Evolutionary conservation across 2,797 vertebrate genomes (phyloP).

Genomic region (Myotis planiceps): DNA sequence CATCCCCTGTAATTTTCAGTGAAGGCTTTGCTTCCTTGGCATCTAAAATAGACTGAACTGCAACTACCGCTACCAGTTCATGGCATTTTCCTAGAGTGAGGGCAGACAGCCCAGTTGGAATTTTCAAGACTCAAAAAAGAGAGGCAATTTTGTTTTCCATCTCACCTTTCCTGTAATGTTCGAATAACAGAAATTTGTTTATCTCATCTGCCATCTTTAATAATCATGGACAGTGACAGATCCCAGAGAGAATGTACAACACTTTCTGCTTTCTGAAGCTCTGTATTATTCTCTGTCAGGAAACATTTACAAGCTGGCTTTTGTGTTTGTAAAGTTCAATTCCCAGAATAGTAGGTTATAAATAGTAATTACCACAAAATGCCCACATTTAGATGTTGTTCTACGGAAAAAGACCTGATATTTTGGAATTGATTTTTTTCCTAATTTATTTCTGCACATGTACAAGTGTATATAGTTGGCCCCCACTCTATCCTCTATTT

Average conservation of each 20-base stretch:
- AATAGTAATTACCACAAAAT: slow-evolving; percentile 65
- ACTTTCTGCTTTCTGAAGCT: slow-evolving; percentile 75
- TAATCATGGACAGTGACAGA: slow-evolving; percentile 82
- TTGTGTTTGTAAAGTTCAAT: slow-evolving; percentile 74
- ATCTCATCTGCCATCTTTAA: slow-evolving; percentile 83
- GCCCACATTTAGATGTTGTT: slow-evolving; percentile 9
- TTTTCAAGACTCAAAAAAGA: slow-evolving; percentile 63
- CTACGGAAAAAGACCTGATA: slow-evolving; percentile 5
- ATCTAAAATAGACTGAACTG: slow-evolving; percentile 81
- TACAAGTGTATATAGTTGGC: neutral
- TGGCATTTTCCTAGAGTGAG: slow-evolving; percentile 71
- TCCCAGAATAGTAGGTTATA: slow-evolving; percentile 62
- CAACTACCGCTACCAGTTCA: slow-evolving; percentile 45
- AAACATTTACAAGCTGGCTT: slow-evolving; percentile 64
- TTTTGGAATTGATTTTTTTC: slow-evolving; percentile 7
- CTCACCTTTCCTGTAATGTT: slow-evolving; percentile 76
- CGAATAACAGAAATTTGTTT: slow-evolving; percentile 82
- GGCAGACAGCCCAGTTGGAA: slow-evolving; percentile 61
- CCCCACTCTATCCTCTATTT: neutral
- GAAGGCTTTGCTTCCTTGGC: slow-evolving; percentile 83
- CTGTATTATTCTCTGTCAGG: slow-evolving; percentile 66
- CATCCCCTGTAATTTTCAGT: slow-evolving; percentile 87
- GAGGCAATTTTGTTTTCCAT: slow-evolving; percentile 78
- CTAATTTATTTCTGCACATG: slow-evolving; percentile 36
- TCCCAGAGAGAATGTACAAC: slow-evolving; percentile 80